A percentile compares a stretch with the other conserved stretches of the same genome.
These are phyloP conservation scores for Meteorus cinctellus DNA, from an alignment of 2,888 invertebrate species.

Conservation along the genomic window DNA sequence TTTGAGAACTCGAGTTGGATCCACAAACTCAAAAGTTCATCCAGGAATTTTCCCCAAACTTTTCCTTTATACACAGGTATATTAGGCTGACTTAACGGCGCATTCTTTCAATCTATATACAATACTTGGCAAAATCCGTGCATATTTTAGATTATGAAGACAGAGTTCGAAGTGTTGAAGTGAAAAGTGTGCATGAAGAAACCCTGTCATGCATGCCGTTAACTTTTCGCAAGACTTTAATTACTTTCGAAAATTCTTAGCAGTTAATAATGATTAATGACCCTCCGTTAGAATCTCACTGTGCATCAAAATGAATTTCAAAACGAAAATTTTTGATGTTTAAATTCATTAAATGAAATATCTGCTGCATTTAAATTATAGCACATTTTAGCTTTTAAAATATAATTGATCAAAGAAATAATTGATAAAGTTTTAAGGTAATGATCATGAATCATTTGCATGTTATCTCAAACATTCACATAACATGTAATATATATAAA, in stretches of 20 bases:
- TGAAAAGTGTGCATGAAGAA: constrained; percentile 17
- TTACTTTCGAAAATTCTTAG: constrained; percentile 28
- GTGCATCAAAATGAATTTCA: neutral
- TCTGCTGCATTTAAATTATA: neutral
- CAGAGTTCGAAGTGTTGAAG: neutral
- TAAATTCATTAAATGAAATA: neutral
- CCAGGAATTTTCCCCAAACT: constrained; percentile 27
- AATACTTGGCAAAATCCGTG: constrained; percentile 12
- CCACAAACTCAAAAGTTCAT: constrained; percentile 30
- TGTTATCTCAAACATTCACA: too few relatives aligned
- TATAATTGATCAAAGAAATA: neutral
- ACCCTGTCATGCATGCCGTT: constrained; percentile 16
- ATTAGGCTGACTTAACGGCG: constrained; percentile 16
- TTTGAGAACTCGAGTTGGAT: constrained; percentile 11
- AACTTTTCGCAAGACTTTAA: constrained; percentile 34
- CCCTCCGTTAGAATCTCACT: neutral
- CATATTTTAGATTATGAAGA: constrained; percentile 6
- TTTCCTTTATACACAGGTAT: constrained; percentile 14
- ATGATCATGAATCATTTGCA: neutral
- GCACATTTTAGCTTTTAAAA: neutral
- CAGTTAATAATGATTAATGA: constrained; percentile 36
- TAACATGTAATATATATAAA: neutral
- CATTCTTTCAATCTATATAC: constrained; percentile 20
- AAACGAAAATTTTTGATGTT: neutral
- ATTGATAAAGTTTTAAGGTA: neutral